Evolutionary conservation across 1,140 invertebrate genomes (phyloP).

Genomic region (Rhagoletis zephyria): DNA sequence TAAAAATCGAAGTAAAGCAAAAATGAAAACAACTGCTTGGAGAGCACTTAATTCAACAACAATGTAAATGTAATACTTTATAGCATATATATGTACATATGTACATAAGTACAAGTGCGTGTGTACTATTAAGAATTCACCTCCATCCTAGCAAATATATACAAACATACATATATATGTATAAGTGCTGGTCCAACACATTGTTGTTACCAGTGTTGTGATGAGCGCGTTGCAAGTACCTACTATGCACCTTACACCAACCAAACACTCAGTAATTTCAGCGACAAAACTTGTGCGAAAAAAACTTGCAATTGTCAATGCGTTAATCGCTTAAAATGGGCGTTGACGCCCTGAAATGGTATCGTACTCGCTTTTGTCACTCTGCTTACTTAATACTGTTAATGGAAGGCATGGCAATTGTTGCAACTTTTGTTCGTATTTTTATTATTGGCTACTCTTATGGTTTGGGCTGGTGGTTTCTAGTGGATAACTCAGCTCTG

Average conservation of each 20-base stretch:
- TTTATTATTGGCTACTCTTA: not conserved
- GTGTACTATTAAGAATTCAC: too few relatives aligned
- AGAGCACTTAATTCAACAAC: not conserved
- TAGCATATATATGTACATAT: not conserved
- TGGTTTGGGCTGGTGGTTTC: not conserved
- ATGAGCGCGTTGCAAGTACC: not conserved
- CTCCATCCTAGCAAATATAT: too few relatives aligned
- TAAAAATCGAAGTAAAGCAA: not conserved
- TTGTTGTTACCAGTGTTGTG: not conserved
- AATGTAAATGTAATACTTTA: not conserved
- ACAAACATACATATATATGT: not conserved
- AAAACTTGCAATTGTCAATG: not conserved
- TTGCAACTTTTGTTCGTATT: not conserved
- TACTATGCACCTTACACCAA: not conserved
- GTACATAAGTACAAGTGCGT: not conserved
- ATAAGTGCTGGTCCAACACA: not conserved
- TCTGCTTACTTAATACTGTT: not conserved
- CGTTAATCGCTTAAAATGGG: slow-evolving; percentile 6
- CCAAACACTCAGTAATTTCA: not conserved
- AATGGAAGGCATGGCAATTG: not conserved
- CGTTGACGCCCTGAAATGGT: slow-evolving; percentile 36
- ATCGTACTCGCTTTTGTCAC: not conserved
- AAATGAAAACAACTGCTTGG: too few relatives aligned
- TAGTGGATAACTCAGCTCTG: not conserved
- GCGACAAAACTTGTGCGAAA: not conserved